These are phyloP conservation scores for Cyanoramphus novaezelandiae DNA, from an alignment of 2,113 vertebrate genomes.

Conservation along the genomic window DNA sequence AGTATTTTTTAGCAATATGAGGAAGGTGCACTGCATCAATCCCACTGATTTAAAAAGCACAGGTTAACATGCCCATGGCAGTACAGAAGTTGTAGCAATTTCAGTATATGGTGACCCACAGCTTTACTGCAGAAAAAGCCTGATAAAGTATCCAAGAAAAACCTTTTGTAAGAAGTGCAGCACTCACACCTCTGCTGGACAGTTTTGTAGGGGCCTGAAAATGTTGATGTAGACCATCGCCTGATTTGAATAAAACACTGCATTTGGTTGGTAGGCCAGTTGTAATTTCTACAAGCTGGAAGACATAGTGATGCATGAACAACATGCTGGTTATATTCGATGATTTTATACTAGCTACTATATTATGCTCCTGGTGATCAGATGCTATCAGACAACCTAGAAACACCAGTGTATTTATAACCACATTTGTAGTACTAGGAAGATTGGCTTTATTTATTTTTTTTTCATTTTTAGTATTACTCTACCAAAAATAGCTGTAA, in stretches of 20 bases:
- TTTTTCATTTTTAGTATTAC: background rate
- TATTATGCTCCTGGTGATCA: background rate
- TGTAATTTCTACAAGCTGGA: background rate
- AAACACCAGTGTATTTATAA: background rate
- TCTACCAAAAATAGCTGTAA: background rate
- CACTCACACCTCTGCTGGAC: background rate
- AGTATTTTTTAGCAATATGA: background rate
- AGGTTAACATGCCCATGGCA: no score
- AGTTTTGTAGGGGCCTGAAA: background rate
- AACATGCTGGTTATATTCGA: background rate
- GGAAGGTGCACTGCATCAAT: accelerated
- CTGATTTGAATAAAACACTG: background rate
- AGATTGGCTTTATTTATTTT: background rate
- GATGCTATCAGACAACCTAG: background rate
- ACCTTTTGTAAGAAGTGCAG: background rate
- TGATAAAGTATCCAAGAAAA: background rate
- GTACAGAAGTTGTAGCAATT: background rate
- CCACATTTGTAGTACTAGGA: background rate
- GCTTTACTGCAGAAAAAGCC: background rate
- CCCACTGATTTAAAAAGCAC: background rate
- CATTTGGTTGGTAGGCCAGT: background rate
- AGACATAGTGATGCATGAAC: background rate
- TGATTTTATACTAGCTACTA: background rate
- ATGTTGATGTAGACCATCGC: background rate
- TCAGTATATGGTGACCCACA: background rate